These are phyloP conservation scores for Otis tarda DNA, from an alignment of 2,113 vertebrate species.

Conservation along the genomic window DNA sequence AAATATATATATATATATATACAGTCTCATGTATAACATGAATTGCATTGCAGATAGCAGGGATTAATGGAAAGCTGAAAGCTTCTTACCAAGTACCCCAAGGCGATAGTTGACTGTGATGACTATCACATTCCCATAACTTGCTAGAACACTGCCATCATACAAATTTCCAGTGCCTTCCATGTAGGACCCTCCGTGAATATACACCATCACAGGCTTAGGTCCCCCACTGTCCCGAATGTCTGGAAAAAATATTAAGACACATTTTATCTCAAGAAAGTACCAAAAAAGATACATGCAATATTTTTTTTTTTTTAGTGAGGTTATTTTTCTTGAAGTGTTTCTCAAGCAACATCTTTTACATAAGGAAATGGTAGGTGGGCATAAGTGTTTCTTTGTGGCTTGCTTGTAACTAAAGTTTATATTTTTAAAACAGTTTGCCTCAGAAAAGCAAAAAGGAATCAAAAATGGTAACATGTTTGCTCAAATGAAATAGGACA, in stretches of 20 bases:
- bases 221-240: slow-evolving; percentile 99
- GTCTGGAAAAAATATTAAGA: slow-evolving; percentile 89
- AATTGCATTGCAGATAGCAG: slow-evolving; percentile 50
- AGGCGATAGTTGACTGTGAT: slow-evolving; percentile 99
- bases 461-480: neutral
- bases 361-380: neutral
- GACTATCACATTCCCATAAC: slow-evolving; percentile 99
- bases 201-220: slow-evolving; percentile 99
- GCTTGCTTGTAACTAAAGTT: neutral
- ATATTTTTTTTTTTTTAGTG: neutral
- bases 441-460: neutral
- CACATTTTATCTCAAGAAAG: slow-evolving; percentile 66
- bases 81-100: slow-evolving; percentile 94
- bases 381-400: neutral
- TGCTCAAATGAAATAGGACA: neutral
- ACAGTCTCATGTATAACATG: neutral
- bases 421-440: neutral
- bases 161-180: slow-evolving; percentile 99
- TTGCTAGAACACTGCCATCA: slow-evolving; percentile 99
- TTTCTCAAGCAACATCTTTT: slow-evolving; percentile 79
- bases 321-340: slow-evolving; percentile 67
- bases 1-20: too few species aligned
- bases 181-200: slow-evolving; percentile 99
- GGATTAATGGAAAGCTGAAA: slow-evolving; percentile 63
- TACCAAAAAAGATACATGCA: slow-evolving; percentile 27